Evolutionary conservation across 2,797 vertebrate species (phyloP), one percentile per base, ranked within the genome.

Genomic region (Holocentrus rufus): DNA sequence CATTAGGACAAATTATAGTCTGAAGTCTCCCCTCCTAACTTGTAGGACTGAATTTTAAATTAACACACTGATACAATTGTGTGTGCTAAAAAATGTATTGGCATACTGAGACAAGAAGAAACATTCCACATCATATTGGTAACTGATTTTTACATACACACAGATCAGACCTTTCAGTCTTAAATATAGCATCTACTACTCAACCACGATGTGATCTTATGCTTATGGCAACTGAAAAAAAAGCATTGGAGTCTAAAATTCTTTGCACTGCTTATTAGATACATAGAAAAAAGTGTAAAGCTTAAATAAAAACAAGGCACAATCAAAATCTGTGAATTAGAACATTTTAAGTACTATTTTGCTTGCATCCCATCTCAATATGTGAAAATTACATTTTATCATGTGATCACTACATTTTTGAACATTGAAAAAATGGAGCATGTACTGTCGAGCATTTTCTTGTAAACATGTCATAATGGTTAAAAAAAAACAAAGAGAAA

Each of bases 241-340:
- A 49, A 47, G 42, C 15, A 36, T n/a, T 47, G n/a, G 18, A n/a
- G 50, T 36, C 18, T 6, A 18, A 23, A 53, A 69, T 20, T 36
- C 25, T 18, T 14, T 11, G 13, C 42, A 23, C 58, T 44, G 59
- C 7, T 47, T 34, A 49, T 55, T 58, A 68, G 66, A 66, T 62
- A 71, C 20, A 60, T 60, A 71, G 22, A 36, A 69, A 70, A 80
- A 78, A 57, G 63, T 74, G 54, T 85, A 87, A 82, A 78, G 83
- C 79, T 76, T 55, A 74, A 86, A 89, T 56, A 78, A 77, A 80
- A 78, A 80, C 34, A 89, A 92, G 91, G 92, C 91, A 92, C 88
- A 57, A 80, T 86, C 52, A 77, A 61, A 71, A 64, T 61, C 2
- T 69, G 58, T 61, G 70, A 53, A 80, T 54, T 52, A 42, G 42